phyloP scores from a whole-genome alignment of 2,888 invertebrate genomes.

The Dryobota labecula region DNA sequence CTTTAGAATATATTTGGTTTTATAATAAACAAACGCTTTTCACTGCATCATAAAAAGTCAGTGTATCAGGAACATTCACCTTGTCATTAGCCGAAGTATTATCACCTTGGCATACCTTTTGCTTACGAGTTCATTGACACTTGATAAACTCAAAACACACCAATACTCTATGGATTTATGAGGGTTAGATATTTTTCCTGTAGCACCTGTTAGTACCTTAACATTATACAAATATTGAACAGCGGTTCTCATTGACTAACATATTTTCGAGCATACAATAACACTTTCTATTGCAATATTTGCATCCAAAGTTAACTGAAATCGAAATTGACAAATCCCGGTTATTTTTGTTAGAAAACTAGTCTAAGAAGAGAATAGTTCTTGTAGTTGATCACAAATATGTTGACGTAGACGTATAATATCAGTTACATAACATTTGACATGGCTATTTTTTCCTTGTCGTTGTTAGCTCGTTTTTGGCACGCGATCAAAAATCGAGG shows the following conservation, averaged over 20 bases:
- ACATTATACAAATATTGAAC: conserved; percentile 11
- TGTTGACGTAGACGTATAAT: conserved; percentile 71
- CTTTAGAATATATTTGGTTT: conserved; percentile 9
- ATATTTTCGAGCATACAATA: conserved; percentile 17
- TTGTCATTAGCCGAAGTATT: conserved; percentile 75
- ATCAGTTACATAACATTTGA: conserved; percentile 81
- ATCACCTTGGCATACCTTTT: conserved; percentile 85
- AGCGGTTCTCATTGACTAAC: background rate
- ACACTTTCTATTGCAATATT: conserved; percentile 26
- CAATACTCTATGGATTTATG: conserved; percentile 20
- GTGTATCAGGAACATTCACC: conserved; percentile 64
- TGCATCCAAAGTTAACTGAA: conserved; percentile 20
- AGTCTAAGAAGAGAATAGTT: conserved; percentile 38
- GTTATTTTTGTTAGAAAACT: conserved; percentile 48
- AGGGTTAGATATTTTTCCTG: conserved; percentile 32
- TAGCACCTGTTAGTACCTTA: conserved; percentile 2
- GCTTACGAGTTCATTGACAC: conserved; percentile 82
- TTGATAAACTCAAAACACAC: conserved; percentile 73
- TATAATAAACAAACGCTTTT: conserved; percentile 17
- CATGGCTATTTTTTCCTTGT: conserved; percentile 87
- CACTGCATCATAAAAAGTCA: conserved; percentile 19
- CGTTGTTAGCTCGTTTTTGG: conserved; percentile 84
- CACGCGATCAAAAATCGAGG: conserved; percentile 82
- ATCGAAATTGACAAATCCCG: conserved; percentile 28
- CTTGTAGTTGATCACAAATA: conserved; percentile 61